phyloP scores from a whole-genome alignment of 2,797 vertebrate species.

The Lepidocolaptes lacrymiger region DNA sequence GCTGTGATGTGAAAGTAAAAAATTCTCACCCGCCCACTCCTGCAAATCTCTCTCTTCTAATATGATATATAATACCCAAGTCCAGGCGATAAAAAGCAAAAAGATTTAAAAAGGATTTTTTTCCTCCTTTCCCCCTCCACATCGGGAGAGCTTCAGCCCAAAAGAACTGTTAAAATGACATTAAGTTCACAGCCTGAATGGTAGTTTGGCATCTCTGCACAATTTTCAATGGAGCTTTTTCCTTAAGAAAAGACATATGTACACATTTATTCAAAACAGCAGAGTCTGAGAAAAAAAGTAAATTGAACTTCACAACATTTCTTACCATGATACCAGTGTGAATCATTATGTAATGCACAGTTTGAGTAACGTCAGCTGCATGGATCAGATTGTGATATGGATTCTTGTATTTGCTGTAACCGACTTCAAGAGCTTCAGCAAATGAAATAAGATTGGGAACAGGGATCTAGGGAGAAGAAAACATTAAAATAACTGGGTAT shows the following conservation, averaged over 20 bases:
- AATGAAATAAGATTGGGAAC: constrained; percentile 88
- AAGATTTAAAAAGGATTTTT: neutral
- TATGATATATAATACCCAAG: neutral
- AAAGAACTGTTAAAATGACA: neutral
- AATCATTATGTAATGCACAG: constrained; percentile 96
- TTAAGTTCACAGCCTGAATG: neutral
- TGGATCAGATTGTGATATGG: constrained; percentile 97
- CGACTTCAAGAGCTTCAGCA: constrained; percentile 89
- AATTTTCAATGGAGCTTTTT: neutral
- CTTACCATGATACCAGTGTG: constrained; percentile 97
- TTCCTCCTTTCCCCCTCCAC: neutral
- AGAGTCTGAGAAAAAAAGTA: neutral
- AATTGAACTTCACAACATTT: neutral
- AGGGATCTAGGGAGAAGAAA: constrained; percentile 84
- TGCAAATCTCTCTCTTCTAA: neutral
- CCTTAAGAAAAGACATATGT: neutral
- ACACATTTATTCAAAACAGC: neutral
- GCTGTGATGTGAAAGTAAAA: constrained; percentile 20
- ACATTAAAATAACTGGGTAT: neutral
- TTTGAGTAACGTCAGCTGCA: constrained; percentile 96
- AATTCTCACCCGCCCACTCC: constrained; percentile 52
- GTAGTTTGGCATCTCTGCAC: neutral
- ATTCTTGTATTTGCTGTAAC: constrained; percentile 97
- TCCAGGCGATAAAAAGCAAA: neutral
- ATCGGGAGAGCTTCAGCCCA: neutral